Conservation (phyloP, 2,797 vertebrate species). For the Falco cherrug region DNA sequence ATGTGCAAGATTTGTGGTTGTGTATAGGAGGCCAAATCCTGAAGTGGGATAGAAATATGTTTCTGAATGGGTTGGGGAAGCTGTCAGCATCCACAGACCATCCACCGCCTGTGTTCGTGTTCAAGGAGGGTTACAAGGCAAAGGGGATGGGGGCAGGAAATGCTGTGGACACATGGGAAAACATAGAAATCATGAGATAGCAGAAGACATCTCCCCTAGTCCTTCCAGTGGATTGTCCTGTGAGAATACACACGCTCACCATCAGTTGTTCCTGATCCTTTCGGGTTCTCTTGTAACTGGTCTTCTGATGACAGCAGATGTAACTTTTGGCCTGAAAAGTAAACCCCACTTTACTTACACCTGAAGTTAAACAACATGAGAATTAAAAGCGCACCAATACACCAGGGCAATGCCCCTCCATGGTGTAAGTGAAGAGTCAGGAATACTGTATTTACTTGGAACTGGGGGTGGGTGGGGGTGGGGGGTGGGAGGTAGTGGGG, state of each 20-base stretch:
- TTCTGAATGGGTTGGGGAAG: not conserved
- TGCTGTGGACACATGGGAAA: not conserved
- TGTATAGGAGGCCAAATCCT: not conserved
- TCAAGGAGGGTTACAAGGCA: not conserved
- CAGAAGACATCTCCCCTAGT: not conserved
- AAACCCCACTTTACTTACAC: not conserved
- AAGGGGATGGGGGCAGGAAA: not conserved
- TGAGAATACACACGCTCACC: not conserved
- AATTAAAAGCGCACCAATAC: not conserved
- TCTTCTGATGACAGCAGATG: not conserved
- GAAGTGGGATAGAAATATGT: not conserved
- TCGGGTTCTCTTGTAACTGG: not conserved
- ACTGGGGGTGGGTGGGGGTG: no score
- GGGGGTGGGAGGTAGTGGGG: not conserved
- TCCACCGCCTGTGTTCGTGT: fast-evolving
- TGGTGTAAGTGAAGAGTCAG: not conserved
- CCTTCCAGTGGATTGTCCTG: not conserved
- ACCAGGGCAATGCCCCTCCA: not conserved
- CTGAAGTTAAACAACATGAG: not conserved
- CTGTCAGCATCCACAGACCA: not conserved
- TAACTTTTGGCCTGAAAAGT: not conserved
- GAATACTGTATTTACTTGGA: not conserved
- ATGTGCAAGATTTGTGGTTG: not conserved
- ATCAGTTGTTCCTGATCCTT: not conserved
- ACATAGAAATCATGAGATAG: not conserved